phyloP scores from a whole-genome alignment of 1,140 invertebrate genomes.

The Tetramorium parvispinum region DNA sequence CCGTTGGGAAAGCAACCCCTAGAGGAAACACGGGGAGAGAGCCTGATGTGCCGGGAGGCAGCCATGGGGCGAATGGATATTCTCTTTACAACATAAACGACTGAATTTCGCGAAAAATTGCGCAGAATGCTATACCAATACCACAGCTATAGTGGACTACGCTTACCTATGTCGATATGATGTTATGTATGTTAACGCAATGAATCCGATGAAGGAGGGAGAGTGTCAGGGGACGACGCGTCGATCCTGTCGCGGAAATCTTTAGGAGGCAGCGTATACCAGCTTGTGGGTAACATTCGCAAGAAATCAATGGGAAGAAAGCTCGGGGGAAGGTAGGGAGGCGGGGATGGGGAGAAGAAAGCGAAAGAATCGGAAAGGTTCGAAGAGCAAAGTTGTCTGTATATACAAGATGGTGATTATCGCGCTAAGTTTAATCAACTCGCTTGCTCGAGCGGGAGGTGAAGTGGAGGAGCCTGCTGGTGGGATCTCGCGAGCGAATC shows the following conservation, averaged over 20 bases:
- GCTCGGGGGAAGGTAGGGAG: neutral
- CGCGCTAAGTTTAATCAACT: conserved; percentile 70
- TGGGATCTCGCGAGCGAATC: conserved; percentile 47
- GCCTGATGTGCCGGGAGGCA: conserved; percentile 3
- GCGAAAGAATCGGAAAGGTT: conserved; percentile 9
- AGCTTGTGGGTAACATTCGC: neutral
- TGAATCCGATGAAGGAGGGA: conserved; percentile 67
- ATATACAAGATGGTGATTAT: conserved; percentile 65
- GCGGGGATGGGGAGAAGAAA: neutral
- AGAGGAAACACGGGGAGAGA: conserved; percentile 45
- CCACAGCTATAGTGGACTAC: conserved; percentile 77
- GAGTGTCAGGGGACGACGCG: conserved; percentile 12
- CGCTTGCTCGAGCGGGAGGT: conserved; percentile 42
- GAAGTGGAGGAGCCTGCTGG: neutral
- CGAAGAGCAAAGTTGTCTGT: conserved; percentile 57
- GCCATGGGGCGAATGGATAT: conserved; percentile 29
- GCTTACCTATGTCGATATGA: conserved; percentile 82
- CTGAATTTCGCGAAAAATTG: conserved; percentile 73
- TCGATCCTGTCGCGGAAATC: neutral
- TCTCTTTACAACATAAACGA: conserved; percentile 66
- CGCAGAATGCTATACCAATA: conserved; percentile 72
- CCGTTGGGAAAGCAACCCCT: conserved; percentile 84
- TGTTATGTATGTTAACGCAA: conserved; percentile 79
- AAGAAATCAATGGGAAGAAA: neutral
- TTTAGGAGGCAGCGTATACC: neutral